Base-by-base conservation (phyloP, 2,888 invertebrate genomes). In the Cheilosia vernalis region DNA sequence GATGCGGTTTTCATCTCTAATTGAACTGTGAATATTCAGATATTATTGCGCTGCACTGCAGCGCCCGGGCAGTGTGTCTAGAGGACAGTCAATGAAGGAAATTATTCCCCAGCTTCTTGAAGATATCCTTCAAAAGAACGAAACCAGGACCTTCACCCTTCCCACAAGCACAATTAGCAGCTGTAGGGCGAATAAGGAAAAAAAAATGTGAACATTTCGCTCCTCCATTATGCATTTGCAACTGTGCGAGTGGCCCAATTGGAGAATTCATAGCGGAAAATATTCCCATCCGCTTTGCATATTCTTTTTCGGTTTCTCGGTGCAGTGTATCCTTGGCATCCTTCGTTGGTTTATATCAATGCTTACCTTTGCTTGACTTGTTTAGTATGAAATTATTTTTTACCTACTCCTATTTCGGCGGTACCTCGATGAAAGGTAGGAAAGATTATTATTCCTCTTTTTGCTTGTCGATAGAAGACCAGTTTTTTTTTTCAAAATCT, bases 201-300 rank as follows among this genome's bases (percentile, higher is more conserved):
- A 47, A 15, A 13, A 37, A 37, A 4, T 4, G 10, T 24, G 49
- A 74, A 33, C 70, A 76, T 76, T 76, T 76, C 58, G 37, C 51
- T 79, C 49, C 37, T 73, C 67, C 67, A 79, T 84, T 79, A 79
- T 84, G 73, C 63, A 85, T 80, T 70, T 69, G 74, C 84, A 80
- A 66, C 74, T 85, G 70, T 70, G 70, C 70, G 74, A 85, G 76
- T 80, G 76, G 70, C 70, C 80, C 76, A 76, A 80, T 85, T 80
- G 76, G 15, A 70, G 49, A 70, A 80, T 70, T 56, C 66, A 47
- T 66, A 64, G 69, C 55, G 66, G 69, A 64, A 85, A 76, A 70
- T 49, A 64, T 67, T 74, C 37, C 27, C 58, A 69, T 56, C 64
- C 63, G 69, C 17, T 66, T 53, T 56, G 37, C 76, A n/a, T 37